A percentile compares a stretch with the other conserved stretches of the same genome.
Evolutionary conservation across 2,113 vertebrate genomes (phyloP).

Genomic region (Glareola pratincola): DNA sequence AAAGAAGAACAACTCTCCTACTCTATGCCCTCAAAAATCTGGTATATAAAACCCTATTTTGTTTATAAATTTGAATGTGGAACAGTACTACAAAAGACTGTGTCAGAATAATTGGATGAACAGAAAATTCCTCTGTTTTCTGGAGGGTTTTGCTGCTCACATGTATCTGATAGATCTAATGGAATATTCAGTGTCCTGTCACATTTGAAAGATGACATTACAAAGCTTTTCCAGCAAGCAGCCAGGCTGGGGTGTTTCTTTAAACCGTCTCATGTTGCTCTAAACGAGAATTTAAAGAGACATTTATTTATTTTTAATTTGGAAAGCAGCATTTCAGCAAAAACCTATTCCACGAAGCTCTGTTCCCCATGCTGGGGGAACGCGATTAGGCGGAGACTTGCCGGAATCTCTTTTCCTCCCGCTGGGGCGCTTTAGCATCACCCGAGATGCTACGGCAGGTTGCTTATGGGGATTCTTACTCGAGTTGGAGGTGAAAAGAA

Average conservation of each 20-base stretch:
- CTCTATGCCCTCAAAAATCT: not conserved
- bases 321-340: not conserved
- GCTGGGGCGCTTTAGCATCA: not conserved
- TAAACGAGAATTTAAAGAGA: slow-evolving; percentile 23
- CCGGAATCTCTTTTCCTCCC: not conserved
- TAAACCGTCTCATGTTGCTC: not conserved
- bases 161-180: not conserved
- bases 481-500: not conserved
- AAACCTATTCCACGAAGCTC: not conserved
- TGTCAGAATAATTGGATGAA: slow-evolving; percentile 30
- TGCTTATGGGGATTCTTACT: not conserved
- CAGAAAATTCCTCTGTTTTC: slow-evolving; percentile 10
- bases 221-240: not conserved
- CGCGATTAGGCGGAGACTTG: not conserved
- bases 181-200: slow-evolving; percentile 35
- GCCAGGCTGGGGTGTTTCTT: not conserved
- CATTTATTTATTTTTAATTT: slow-evolving; percentile 44
- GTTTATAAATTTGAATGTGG: not conserved
- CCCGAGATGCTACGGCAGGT: fast-evolving
- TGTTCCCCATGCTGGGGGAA: not conserved
- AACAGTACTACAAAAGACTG: not conserved
- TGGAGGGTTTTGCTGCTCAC: not conserved
- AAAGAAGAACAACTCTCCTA: not conserved
- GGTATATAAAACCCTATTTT: not conserved
- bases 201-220: slow-evolving; percentile 17